These are phyloP conservation scores for Venturia canescens DNA, from an alignment of 1,140 invertebrate species.

Conservation along the genomic window DNA sequence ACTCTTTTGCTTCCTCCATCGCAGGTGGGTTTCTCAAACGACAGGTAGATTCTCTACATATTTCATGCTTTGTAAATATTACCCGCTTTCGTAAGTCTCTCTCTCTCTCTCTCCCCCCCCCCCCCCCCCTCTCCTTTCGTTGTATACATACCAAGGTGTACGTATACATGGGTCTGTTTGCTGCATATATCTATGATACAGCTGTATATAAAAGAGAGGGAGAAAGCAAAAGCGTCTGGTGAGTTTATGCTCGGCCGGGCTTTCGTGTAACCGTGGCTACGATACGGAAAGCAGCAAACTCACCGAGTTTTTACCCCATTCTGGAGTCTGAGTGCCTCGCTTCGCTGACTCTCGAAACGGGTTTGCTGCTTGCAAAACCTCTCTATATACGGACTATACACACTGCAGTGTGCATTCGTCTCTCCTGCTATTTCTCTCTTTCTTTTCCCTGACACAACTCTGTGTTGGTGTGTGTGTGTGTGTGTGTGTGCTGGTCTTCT, in stretches of 20 bases:
- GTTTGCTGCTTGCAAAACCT: constrained; percentile 57
- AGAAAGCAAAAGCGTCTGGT: constrained; percentile 44
- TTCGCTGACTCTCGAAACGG: constrained; percentile 72
- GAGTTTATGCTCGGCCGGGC: constrained; percentile 54
- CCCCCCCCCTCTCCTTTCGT: not conserved
- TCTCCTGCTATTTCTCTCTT: constrained; percentile 11
- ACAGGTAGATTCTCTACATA: constrained; percentile 52
- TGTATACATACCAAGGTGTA: not conserved
- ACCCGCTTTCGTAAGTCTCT: constrained; percentile 39
- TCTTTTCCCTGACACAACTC: constrained; percentile 34
- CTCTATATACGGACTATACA: constrained; percentile 5
- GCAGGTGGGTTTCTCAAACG: constrained; percentile 43
- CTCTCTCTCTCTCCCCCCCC: not conserved
- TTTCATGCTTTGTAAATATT: constrained; percentile 59
- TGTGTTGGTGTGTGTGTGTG: too few relatives aligned
- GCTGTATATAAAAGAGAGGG: not conserved
- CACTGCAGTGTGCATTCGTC: constrained; percentile 40
- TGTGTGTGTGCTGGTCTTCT: not conserved
- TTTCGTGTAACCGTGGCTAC: constrained; percentile 50
- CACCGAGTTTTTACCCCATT: constrained; percentile 72
- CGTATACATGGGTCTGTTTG: too few relatives aligned
- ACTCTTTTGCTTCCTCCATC: not conserved
- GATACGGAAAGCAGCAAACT: constrained; percentile 59
- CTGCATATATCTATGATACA: not conserved
- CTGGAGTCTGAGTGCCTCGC: constrained; percentile 72